Evolutionary conservation across 2,888 invertebrate genomes (phyloP), one percentile per base, ranked within the genome.

Genomic region (Portevinia maculata): DNA sequence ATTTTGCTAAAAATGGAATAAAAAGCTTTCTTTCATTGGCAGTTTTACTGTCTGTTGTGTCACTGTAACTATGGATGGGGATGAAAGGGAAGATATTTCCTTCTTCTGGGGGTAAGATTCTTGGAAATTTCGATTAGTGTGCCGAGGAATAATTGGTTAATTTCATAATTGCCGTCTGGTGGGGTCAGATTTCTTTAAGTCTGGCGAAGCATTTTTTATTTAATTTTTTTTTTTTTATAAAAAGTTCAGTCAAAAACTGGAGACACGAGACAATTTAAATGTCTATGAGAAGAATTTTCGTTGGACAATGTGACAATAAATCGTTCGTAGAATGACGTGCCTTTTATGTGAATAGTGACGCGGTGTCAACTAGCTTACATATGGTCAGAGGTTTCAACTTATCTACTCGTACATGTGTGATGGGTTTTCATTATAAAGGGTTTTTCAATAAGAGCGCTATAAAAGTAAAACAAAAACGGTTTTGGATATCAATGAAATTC

Each of bases 41-140:
- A 24, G 30, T 53, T 9, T 11, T 19, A 17, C 15, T 21, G 34
- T 21, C 32, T 11, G 19, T 5, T 34, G n/a, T 39, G 3, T 24
- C 24, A 24, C 24, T 24, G 24, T 24, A 2, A 24, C 24, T 17
- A n/a, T n/a, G n/a, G 21, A 24, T n/a, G 44, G 53, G 44, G 50
- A 19, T 37, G 39, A 30, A 39, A 4, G 11, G 19, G 24, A 39
- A 59, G 30, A 50, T 39, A 32, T 41, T 41, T 65, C 41, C 52
- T 41, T 32, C 19, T 53, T 19, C 28, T 13, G 44, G 37, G 69
- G 69, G 69, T 48, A 37, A 21, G n/a, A 39, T 70, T 57, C 59
- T 7, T 21, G 59, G 70, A 70, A 70, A 70, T 7, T 1, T 19
- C 59, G 70, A 59, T 70, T 57, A 70, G 57, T 50, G 44, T 59